A percentile compares a stretch with the other conserved stretches of the same genome.
Evolutionary conservation across 2,113 vertebrate genomes (phyloP).

Genomic region (Sinocyclocheilus rhinocerous): DNA sequence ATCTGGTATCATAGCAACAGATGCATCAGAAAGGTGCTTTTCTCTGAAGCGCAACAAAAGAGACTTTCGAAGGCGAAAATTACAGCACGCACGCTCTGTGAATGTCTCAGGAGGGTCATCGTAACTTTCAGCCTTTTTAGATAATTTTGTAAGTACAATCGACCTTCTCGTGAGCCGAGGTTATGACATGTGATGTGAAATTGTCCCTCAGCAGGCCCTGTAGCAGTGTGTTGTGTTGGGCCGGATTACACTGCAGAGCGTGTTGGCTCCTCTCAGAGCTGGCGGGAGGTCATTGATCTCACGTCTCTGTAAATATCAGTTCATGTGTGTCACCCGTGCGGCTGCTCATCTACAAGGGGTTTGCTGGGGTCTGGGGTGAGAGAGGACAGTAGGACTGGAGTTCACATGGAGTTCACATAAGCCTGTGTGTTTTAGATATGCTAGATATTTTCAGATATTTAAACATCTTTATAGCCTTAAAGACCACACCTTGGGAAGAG

Average conservation of each 20-base stretch:
- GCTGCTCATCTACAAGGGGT: not conserved
- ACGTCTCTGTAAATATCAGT: constrained; percentile 55
- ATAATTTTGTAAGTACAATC: constrained; percentile 20
- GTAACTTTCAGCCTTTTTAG: constrained; percentile 38
- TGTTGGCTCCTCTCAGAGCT: constrained; percentile 29
- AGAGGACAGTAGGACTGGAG: not conserved
- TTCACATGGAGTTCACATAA: not conserved
- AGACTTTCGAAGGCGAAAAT: constrained; percentile 24
- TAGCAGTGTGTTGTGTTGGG: constrained; percentile 31
- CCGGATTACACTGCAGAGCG: constrained; percentile 40
- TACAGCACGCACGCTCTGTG: not conserved
- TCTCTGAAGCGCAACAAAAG: constrained; percentile 43
- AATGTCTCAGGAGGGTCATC: constrained; percentile 23
- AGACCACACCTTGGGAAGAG: not conserved
- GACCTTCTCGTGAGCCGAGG: constrained; percentile 20
- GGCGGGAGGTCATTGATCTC: constrained; percentile 54
- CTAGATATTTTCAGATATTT: not conserved
- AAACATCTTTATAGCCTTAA: not conserved
- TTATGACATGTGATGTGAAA: constrained; percentile 30
- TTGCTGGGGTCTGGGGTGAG: constrained; percentile 3
- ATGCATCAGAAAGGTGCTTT: constrained; percentile 34
- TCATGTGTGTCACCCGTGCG: constrained; percentile 28
- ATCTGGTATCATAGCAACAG: constrained; percentile 53
- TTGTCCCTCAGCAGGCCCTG: constrained; percentile 16
- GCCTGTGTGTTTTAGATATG: constrained; percentile 2